Evolutionary conservation across 2,113 vertebrate species (phyloP).

Genomic region (Neodontobutis hainanensis): DNA sequence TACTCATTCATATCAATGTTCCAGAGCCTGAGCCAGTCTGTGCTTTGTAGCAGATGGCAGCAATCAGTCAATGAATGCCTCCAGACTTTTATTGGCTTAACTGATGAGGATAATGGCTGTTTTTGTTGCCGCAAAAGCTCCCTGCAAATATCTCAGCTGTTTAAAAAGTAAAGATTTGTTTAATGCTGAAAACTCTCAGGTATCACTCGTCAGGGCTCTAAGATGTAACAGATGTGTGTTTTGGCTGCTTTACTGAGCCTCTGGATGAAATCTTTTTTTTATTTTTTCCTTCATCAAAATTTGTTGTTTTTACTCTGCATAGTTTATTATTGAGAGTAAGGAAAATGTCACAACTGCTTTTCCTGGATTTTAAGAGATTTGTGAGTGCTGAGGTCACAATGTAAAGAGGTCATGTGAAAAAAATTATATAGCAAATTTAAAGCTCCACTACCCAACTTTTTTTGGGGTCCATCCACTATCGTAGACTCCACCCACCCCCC

Average conservation of each 20-base stretch:
- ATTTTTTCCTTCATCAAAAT: too few relatives aligned
- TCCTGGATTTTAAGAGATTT: not conserved
- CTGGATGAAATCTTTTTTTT: too few relatives aligned
- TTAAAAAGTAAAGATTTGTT: slow-evolving; percentile 14
- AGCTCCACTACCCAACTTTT: too few relatives aligned
- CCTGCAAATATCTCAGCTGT: slow-evolving; percentile 5
- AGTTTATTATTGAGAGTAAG: too few relatives aligned
- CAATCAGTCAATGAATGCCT: slow-evolving; percentile 39
- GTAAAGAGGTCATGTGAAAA: not conserved
- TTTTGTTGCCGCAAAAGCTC: slow-evolving; percentile 20
- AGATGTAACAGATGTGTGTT: not conserved
- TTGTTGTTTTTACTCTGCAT: too few relatives aligned
- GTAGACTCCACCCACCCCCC: too few relatives aligned
- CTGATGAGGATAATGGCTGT: slow-evolving; percentile 40
- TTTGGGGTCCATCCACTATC: too few relatives aligned
- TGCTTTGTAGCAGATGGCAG: slow-evolving; percentile 64
- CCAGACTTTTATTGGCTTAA: slow-evolving; percentile 31
- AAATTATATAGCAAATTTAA: too few relatives aligned
- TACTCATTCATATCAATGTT: slow-evolving; percentile 68
- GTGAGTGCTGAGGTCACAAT: slow-evolving; percentile 2
- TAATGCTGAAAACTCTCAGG: not conserved
- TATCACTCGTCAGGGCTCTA: slow-evolving; percentile 3
- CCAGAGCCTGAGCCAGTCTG: slow-evolving; percentile 20
- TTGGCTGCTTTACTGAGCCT: not conserved
- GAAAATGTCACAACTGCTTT: not conserved